Conservation (phyloP, 2,888 invertebrate species). For the Parascotia fuliginaria region DNA sequence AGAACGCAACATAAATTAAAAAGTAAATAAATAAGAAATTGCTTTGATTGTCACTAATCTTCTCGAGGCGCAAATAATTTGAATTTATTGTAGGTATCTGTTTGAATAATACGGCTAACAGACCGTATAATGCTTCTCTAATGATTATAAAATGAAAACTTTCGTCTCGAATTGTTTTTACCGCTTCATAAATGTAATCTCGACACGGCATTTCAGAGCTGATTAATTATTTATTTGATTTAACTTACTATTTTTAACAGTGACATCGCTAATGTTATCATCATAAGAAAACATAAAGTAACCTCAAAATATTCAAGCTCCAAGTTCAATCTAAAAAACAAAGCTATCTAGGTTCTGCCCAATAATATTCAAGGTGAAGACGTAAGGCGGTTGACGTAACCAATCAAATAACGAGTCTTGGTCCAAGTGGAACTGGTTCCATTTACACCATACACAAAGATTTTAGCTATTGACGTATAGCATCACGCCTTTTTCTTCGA, state of each 20-base stretch:
- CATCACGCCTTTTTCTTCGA: too few species aligned
- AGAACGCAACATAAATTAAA: neutral
- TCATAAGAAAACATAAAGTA: too few species aligned
- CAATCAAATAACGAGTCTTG: conserved; percentile 16
- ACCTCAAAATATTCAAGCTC: neutral
- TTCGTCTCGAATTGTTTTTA: conserved; percentile 41
- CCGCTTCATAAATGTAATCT: conserved; percentile 20
- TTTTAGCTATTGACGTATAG: too few species aligned
- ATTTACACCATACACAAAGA: neutral
- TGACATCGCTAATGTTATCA: too few species aligned
- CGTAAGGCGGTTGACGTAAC: conserved; percentile 23
- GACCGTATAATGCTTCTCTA: conserved; percentile 31
- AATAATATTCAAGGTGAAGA: conserved; percentile 34
- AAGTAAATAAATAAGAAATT: neutral
- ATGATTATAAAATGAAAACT: conserved; percentile 41
- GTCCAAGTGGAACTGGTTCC: neutral
- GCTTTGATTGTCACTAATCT: neutral
- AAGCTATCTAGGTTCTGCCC: conserved; percentile 3
- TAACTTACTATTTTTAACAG: too few species aligned
- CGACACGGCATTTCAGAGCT: conserved; percentile 33
- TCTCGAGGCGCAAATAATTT: neutral
- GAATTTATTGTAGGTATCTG: too few species aligned
- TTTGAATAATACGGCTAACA: conserved; percentile 18
- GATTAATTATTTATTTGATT: neutral
- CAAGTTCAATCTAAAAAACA: conserved; percentile 17